Conservation (phyloP, 2,113 vertebrate genomes). For the Microtus ochrogaster region DNA sequence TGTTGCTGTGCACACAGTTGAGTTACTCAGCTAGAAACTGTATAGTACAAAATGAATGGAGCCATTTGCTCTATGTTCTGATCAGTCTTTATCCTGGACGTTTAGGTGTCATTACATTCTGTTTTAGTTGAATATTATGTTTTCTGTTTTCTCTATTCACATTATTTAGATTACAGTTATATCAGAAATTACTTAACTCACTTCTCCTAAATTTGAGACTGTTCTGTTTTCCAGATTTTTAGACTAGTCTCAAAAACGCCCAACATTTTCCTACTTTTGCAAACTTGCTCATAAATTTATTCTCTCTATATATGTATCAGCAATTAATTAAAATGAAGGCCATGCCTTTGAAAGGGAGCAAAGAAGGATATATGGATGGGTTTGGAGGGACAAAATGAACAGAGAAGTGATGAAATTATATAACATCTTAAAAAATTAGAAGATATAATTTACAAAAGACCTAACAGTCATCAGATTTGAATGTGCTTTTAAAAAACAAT, state of each 20-base stretch:
- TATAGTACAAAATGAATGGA: not conserved
- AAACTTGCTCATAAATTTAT: not conserved
- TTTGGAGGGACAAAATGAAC: not conserved
- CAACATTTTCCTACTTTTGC: not conserved
- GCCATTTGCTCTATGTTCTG: not conserved
- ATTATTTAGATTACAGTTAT: constrained; percentile 22
- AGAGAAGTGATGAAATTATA: not conserved
- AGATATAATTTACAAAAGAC: not conserved
- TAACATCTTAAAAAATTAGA: not conserved
- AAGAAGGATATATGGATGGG: not conserved
- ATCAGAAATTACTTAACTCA: not conserved
- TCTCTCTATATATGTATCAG: not conserved
- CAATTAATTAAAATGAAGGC: not conserved
- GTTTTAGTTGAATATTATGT: not conserved
- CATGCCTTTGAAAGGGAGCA: not conserved
- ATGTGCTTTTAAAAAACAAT: not conserved
- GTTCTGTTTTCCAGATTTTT: not conserved
- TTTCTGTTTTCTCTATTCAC: not conserved
- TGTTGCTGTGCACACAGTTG: not conserved
- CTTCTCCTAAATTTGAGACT: not conserved
- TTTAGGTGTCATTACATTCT: not conserved
- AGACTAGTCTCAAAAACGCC: not conserved
- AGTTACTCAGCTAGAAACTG: not conserved
- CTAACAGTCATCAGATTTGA: not conserved
- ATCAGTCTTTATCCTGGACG: not conserved